phyloP scores from a whole-genome alignment of 2,113 vertebrate species.

The Bubalus kerabau region DNA sequence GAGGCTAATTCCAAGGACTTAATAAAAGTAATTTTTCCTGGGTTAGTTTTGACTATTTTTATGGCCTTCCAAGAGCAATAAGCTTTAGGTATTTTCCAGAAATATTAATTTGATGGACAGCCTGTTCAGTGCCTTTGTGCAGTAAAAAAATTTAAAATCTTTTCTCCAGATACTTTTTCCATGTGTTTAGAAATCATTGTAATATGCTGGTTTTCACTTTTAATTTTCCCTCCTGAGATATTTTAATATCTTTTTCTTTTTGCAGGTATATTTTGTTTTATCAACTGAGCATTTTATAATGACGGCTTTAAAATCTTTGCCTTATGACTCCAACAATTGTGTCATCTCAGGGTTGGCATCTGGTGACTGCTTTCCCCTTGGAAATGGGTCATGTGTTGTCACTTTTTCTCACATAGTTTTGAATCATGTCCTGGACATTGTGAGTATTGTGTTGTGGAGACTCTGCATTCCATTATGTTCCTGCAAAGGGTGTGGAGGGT shows the following conservation, averaged over 20 bases:
- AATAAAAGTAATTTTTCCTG: constrained; percentile 14
- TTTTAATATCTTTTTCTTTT: background rate
- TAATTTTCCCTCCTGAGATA: background rate
- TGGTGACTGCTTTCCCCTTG: background rate
- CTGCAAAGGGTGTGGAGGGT: background rate
- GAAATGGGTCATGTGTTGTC: background rate
- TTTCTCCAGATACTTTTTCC: background rate
- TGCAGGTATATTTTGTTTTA: background rate
- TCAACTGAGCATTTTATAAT: background rate
- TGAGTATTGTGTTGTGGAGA: background rate
- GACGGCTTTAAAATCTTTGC: background rate
- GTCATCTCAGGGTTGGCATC: background rate
- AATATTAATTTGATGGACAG: background rate
- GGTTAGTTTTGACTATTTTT: constrained; percentile 18
- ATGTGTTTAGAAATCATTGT: background rate
- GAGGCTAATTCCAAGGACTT: background rate
- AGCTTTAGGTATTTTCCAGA: background rate
- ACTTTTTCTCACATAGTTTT: background rate
- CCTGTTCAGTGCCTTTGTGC: background rate
- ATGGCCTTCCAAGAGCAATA: background rate
- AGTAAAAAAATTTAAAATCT: background rate
- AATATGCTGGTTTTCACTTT: background rate
- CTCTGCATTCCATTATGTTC: background rate
- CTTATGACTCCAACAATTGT: background rate
- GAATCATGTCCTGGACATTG: background rate